A percentile compares a stretch with the other conserved stretches of the same genome.
Evolutionary conservation across 2,797 vertebrate species (phyloP).

Genomic region (Acrossocheilus wenchowensis): DNA sequence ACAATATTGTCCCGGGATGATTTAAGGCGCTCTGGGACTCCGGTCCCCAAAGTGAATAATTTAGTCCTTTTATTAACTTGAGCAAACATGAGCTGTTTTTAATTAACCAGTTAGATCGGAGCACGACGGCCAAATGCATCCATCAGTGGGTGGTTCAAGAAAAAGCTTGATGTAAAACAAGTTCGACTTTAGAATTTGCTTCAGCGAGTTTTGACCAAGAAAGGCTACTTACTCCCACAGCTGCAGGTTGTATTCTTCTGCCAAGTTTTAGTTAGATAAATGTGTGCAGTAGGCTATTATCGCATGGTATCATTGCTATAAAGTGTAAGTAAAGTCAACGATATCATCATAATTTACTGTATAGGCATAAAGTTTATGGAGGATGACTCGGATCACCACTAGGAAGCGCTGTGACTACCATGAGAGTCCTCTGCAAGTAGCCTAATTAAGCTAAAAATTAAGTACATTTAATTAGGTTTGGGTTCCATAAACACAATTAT

Average conservation of each 20-base stretch:
- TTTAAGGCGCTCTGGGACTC: slow-evolving; percentile 75
- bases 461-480: slow-evolving; percentile 91
- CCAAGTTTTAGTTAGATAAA: neutral
- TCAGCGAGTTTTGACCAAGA: neutral
- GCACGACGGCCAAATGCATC: slow-evolving; percentile 54
- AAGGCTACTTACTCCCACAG: neutral
- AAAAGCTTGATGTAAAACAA: slow-evolving; percentile 7
- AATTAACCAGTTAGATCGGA: slow-evolving; percentile 74
- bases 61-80: slow-evolving; percentile 82
- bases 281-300: neutral
- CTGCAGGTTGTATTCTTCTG: neutral
- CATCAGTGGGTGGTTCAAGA: slow-evolving; percentile 46
- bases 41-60: slow-evolving; percentile 80
- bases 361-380: neutral
- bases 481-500: slow-evolving; percentile 92
- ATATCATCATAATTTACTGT: neutral
- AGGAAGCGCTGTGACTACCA: slow-evolving; percentile 79
- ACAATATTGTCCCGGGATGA: slow-evolving; percentile 77
- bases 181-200: neutral
- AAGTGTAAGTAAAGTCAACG: neutral
- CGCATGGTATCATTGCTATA: neutral
- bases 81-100: slow-evolving; percentile 82
- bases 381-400: slow-evolving; percentile 65
- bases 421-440: slow-evolving; percentile 77
- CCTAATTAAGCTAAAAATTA: slow-evolving; percentile 96